These are phyloP conservation scores for Andrena chrysosceles DNA, from an alignment of 2,888 invertebrate genomes.

Conservation along the genomic window DNA sequence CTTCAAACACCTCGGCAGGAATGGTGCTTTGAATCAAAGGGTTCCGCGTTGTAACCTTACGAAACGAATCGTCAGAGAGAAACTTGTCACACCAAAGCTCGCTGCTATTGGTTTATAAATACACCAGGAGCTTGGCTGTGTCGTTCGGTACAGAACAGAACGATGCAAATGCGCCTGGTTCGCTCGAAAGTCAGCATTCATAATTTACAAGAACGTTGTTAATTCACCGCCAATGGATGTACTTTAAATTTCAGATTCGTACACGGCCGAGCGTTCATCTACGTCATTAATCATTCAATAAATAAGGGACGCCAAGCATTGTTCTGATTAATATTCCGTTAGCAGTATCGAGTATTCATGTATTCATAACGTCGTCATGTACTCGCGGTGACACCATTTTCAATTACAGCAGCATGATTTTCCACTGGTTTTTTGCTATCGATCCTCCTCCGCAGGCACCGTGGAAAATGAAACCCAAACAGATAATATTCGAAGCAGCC, in stretches of 20 bases:
- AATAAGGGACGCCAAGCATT: constrained; percentile 46
- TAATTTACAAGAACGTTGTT: constrained; percentile 24
- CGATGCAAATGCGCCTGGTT: not conserved
- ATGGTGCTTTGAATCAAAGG: not conserved
- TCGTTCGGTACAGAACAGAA: not conserved
- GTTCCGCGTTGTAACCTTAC: not conserved
- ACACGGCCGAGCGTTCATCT: not conserved
- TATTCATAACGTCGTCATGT: constrained; percentile 42
- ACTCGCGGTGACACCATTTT: constrained; percentile 35
- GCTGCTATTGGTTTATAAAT: no score
- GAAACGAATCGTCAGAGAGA: no score
- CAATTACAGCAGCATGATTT: constrained; percentile 46
- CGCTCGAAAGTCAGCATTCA: not conserved
- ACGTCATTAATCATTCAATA: constrained; percentile 42
- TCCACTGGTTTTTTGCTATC: constrained; percentile 13
- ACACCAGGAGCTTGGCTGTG: not conserved
- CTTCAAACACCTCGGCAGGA: not conserved
- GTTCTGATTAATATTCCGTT: constrained; percentile 50
- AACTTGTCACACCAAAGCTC: no score
- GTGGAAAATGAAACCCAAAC: not conserved
- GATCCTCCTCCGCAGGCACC: not conserved
- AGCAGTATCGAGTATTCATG: constrained; percentile 42
- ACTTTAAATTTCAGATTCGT: constrained; percentile 41
- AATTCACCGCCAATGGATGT: constrained; percentile 19
- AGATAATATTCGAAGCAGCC: no score